A percentile compares a stretch with the other conserved stretches of the same genome.
These are phyloP conservation scores for Ectropis grisescens DNA, from an alignment of 1,140 invertebrate species.

Conservation along the genomic window DNA sequence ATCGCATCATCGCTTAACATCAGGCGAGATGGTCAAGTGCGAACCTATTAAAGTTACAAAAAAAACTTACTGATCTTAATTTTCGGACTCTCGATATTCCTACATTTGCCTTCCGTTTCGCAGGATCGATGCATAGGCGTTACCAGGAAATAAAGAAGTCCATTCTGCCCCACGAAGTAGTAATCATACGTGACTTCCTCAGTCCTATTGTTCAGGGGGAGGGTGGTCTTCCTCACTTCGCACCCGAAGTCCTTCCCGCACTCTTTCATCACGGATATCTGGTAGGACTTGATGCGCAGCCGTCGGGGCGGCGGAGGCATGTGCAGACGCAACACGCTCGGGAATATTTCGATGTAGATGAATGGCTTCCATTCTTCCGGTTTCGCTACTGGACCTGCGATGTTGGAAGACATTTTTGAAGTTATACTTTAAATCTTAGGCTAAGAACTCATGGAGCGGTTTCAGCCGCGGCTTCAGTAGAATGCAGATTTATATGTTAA, in stretches of 20 bases:
- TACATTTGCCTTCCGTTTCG: slow-evolving; percentile 16
- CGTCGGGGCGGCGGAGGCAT: slow-evolving; percentile 42
- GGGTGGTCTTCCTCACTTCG: slow-evolving; percentile 11
- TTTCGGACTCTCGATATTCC: slow-evolving; percentile 34
- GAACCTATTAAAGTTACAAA: too few species aligned
- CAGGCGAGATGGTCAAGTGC: too few species aligned
- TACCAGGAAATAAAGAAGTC: slow-evolving; percentile 39
- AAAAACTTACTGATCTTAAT: slow-evolving; percentile 47
- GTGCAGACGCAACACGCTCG: slow-evolving; percentile 32
- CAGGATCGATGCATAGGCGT: slow-evolving; percentile 37
- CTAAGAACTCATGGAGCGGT: too few species aligned
- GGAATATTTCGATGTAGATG: slow-evolving; percentile 46
- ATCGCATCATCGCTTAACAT: too few species aligned
- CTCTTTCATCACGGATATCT: slow-evolving; percentile 35
- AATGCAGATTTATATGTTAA: too few species aligned
- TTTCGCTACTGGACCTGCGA: slow-evolving; percentile 32
- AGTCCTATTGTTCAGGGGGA: slow-evolving; percentile 22
- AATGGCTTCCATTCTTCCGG: slow-evolving; percentile 51
- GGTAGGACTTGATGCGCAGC: slow-evolving; percentile 31
- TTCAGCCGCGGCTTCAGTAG: too few species aligned
- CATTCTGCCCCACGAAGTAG: slow-evolving; percentile 28
- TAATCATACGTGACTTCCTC: slow-evolving; percentile 42
- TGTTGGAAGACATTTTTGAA: too few species aligned
- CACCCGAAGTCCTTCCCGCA: slow-evolving; percentile 19
- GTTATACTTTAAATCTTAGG: too few species aligned